A percentile compares a stretch with the other conserved stretches of the same genome.
These are phyloP conservation scores for Cygnus olor DNA, from an alignment of 2,797 vertebrate species.

Conservation along the genomic window DNA sequence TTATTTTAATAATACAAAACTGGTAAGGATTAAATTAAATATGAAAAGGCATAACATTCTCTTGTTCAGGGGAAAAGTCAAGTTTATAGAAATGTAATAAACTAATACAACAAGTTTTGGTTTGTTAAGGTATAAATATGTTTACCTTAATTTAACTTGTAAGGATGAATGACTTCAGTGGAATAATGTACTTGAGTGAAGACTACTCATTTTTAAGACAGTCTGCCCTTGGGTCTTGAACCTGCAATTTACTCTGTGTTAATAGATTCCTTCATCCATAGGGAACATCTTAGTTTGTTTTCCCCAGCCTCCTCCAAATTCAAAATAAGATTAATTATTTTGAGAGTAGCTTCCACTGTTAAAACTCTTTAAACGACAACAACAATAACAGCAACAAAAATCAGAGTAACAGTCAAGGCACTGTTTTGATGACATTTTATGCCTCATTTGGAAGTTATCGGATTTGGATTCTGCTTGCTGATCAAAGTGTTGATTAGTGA, in stretches of 20 bases:
- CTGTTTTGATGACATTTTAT: background rate
- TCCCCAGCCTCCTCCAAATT: background rate
- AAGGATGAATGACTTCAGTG: background rate
- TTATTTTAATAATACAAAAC: background rate
- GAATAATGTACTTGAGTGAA: constrained; percentile 8
- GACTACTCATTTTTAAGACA: constrained; percentile 44
- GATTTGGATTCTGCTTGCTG: background rate
- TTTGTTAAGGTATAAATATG: background rate
- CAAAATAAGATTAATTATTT: background rate
- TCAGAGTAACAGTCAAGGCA: background rate
- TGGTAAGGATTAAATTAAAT: background rate
- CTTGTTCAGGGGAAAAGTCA: background rate
- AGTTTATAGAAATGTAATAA: background rate
- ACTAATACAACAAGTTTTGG: background rate
- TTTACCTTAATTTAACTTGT: background rate
- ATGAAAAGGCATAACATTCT: background rate
- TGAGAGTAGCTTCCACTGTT: background rate
- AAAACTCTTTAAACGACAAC: background rate
- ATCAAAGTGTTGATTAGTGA: background rate
- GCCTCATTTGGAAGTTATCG: background rate
- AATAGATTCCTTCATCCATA: background rate
- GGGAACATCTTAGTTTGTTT: background rate
- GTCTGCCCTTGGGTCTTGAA: constrained; percentile 19
- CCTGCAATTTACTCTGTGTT: constrained; percentile 21
- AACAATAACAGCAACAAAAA: background rate